Base-by-base conservation (phyloP, 1,140 invertebrate genomes). In the Coptotermes formosanus region DNA sequence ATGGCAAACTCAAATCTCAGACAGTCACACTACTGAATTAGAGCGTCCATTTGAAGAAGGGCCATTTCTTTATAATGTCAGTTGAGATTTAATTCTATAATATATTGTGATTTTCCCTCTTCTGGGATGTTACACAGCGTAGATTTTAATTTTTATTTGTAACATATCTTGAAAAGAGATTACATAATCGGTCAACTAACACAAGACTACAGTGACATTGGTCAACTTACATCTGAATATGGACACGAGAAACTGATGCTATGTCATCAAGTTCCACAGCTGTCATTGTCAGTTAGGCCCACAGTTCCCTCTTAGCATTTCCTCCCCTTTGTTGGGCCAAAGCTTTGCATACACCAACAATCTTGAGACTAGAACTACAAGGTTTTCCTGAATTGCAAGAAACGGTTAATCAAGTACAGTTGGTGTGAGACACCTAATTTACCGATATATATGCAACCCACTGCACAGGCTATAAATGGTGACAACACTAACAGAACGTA, bases 391-490 rank as follows among this genome's bases (percentile, higher is more conserved):
- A 82, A 86, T 82, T 86, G 86, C 81, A 86, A 86, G 82, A 86
- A 86, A 86, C 82, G 81, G 55, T 82, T 86, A 86, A 86, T 52
- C 23, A 83, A 86, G 82, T 86, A 86, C 85, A 85, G 52, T 81
- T 23, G 81, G 30, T 86, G 82, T 69, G 59, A 43, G 45, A 83
- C 82, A 83, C 82, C 82, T 83, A 83, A 59, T 84, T 84, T n/a
- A 52, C 30, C 30, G 52, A 84, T 84, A 84, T n/a, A n/a, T 16
- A 75, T 30, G 64, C 83, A 84, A 52, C 83, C 83, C 45, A 84
- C 48, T 84, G 83, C 45, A 52, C 52, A 30, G 30, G n/a, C 30
- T 52, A 52, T 84, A 12, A 45, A 30, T 59, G 30, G 52, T 84
- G 83, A 84, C 52, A 52, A 84, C 83, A 84, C 83, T 52, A 84